Evolutionary conservation across 2,113 vertebrate genomes (phyloP), one percentile per base, ranked within the genome.

Genomic region (Eulemur macaco): DNA sequence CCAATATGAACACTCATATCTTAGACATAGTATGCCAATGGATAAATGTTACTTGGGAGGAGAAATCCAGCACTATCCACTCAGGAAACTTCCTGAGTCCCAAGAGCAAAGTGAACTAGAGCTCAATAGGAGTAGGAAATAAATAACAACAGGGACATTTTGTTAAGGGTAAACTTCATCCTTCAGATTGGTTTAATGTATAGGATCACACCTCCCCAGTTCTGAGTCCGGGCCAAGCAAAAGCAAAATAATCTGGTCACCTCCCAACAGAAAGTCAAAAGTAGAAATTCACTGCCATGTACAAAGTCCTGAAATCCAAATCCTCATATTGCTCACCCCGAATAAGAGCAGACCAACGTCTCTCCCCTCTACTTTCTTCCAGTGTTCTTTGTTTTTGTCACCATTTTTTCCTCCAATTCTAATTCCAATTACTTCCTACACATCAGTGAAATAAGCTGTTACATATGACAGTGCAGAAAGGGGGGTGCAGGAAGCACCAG

Each of bases 11-110:
- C 50, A 50, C 34, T 29, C 25, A 47, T 92, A 64, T 84, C n/a
- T 95, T 96, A n/a, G 86, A 69, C 11, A 92, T 89, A 73, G 21
- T 18, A 64, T 86, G 31, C 83, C 47, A 93, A 74, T 45, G 91
- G 86, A 86, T 74, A 77, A 94, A 73, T 82, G 31, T 77, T 96
- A 82, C 27, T 18, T 64, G 25, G 69, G 52, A 84, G 47, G 52
- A 83, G 50, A 80, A 93, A 89, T 60, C 63, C 34, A 89, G n/a
- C 14, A 78, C 45, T 11, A 64, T 15, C 21, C 37, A 78, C 69
- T 63, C 20, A 69, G 39, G 80, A 94, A 83, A 89, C 39, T 50
- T 96, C 69, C 37, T 77, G 42, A 27, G 4, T 66, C 39, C 71
- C 37, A 52, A 64, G 58, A 8, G 14, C 64, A 77, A 11, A 29